Base-by-base conservation (phyloP, 2,797 vertebrate species). In the Typhlichthys eigenmanni region DNA sequence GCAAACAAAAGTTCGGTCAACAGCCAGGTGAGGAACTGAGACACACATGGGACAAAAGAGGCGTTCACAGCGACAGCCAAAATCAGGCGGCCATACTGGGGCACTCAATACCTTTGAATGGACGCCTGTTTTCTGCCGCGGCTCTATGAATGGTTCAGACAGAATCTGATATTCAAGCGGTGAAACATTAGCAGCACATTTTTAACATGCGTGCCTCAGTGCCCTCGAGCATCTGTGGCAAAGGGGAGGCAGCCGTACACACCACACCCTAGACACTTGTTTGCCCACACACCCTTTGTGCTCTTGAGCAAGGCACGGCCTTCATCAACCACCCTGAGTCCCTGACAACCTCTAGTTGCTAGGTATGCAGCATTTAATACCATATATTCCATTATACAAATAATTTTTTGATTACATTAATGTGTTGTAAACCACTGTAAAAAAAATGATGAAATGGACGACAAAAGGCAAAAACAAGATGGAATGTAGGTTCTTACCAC, bases 401-500 rank as follows among this genome's bases (percentile, higher is more conserved):
- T 2, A 24, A 2, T 24, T 24, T 24, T 24, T 24, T 2, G 24
- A 24, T 3, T 13, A 16, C 10, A 53, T 13, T 46, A 1, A 19
- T 24, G 52, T 16, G 34, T 38, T 5, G 34, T 38, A 5, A 38
- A 19, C n/a, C 43, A 24, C 13, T 1, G 48, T 2, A 67, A 34
- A 51, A 62, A 34, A 2, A 12, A 32, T 47, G 1, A 11, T 8
- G 19, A 46, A 66, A 64, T 38, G 6, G 58, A 64, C 47, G 56
- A 1, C 57, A 63, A 6, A 0, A 43, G 16, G 29, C 2, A 19
- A 8, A 47, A 47, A 19, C 19, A 19, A n/a, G 54, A 77, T 71
- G 60, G 79, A 92, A 83, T 86, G 80, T 24, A 79, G 84, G 75
- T 81, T 92, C 96, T 98, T 94, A 99, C 97, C 97, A 99, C 97